phyloP scores from a whole-genome alignment of 2,797 vertebrate genomes.

The Siniperca undulata region DNA sequence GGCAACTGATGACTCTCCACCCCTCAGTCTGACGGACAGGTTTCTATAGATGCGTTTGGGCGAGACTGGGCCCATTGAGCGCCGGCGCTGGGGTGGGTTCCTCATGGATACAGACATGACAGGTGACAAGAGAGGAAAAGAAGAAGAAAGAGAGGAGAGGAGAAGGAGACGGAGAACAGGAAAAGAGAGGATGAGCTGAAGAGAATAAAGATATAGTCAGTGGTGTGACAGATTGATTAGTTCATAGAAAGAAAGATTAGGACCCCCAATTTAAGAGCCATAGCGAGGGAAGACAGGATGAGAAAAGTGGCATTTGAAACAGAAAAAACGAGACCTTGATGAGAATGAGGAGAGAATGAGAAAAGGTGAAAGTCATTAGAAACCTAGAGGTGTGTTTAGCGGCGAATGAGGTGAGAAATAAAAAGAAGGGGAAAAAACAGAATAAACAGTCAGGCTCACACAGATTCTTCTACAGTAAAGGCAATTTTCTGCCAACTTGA shows the following conservation, averaged over 20 bases:
- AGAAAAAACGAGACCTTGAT: background rate
- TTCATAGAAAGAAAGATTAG: constrained; percentile 32
- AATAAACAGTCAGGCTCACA: constrained; percentile 41
- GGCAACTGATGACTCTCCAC: constrained; percentile 73
- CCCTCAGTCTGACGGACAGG: constrained; percentile 83
- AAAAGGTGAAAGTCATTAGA: constrained; percentile 50
- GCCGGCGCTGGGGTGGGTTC: constrained; percentile 81
- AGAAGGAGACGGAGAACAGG: background rate
- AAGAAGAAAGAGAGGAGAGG: background rate
- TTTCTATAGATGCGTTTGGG: constrained; percentile 88
- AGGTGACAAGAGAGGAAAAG: constrained; percentile 13
- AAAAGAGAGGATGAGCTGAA: background rate
- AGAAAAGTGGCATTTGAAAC: constrained; percentile 16
- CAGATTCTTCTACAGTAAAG: constrained; percentile 37
- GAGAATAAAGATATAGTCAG: background rate
- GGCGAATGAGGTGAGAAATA: constrained; percentile 39
- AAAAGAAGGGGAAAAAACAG: constrained; percentile 21
- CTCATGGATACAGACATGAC: constrained; percentile 81
- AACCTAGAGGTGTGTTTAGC: constrained; percentile 24
- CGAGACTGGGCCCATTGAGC: constrained; percentile 84
- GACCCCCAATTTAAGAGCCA: background rate
- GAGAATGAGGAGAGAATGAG: constrained; percentile 10
- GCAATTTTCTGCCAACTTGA: constrained; percentile 54
- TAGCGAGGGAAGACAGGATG: constrained; percentile 7
- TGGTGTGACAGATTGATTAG: constrained; percentile 19